Evolutionary conservation across 2,888 invertebrate genomes (phyloP), one percentile per base, ranked within the genome.

Genomic region (Yponomeuta cagnagella): DNA sequence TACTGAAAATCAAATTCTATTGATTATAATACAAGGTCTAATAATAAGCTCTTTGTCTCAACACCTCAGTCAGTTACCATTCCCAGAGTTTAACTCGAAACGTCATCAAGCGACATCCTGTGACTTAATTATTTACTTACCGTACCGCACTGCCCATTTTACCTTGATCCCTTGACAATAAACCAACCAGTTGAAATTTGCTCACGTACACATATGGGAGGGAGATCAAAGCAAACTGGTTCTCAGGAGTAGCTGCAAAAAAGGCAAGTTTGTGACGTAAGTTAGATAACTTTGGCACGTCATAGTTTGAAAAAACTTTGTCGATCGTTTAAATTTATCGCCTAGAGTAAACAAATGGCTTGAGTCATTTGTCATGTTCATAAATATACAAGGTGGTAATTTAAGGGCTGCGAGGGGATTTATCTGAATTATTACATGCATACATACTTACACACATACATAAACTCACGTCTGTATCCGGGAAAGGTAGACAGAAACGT

Each of bases 61-160:
- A 43, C 43, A 5, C 6, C 43, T 43, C 52, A 15, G 52, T 58
- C 52, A 15, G 15, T 58, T 58, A 58, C 52, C 52, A 58, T 58
- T 58, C 48, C 31, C 68, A 52, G 12, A 48, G 30, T 43, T 43
- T 8, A 43, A 8, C 52, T 68, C 31, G 12, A 48, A 48, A 31
- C 68, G 68, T 68, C 68, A 68, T 48, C 68, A 68, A 23, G 30
- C 68, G 52, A 68, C 52, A 68, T 68, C 68, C 68, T 68, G 52
- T 68, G 68, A 68, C 52, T 31, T 52, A 48, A 68, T 58, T 68
- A 68, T 68, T 68, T 68, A 48, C 68, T 52, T 58, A 68, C 15
- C 15, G 30, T 52, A 52, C 31, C 10, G 12, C 31, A 2, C 52
- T 58, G 68, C 1, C 68, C 52, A 68, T 9, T 31, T n/a, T 68